Percentiles rank a stretch among this genome's conserved stretches.
These are phyloP conservation scores for Pammene fasciana DNA, from an alignment of 2,888 invertebrate genomes.

Conservation along the genomic window DNA sequence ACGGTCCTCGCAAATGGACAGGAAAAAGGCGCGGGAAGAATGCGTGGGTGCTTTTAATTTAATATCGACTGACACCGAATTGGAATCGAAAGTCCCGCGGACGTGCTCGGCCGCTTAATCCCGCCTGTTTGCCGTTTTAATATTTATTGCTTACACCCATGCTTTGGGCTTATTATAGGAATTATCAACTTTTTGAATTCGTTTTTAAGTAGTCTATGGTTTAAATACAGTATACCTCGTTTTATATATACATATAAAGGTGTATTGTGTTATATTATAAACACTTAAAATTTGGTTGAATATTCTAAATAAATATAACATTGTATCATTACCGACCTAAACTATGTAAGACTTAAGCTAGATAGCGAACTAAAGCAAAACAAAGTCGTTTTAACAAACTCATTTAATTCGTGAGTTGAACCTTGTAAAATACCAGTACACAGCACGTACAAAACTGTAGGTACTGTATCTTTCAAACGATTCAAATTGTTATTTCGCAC, in stretches of 20 bases:
- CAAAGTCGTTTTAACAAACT: conserved; percentile 8
- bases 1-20: conserved; percentile 83
- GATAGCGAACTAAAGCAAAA: conserved; percentile 1
- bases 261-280: too few species aligned
- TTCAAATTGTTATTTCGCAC: conserved; percentile 52
- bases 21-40: conserved; percentile 82
- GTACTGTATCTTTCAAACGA: conserved; percentile 26
- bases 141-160: conserved; percentile 62
- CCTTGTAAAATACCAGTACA: conserved; percentile 19
- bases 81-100: conserved; percentile 79
- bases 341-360: not conserved
- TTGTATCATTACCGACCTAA: conserved; percentile 2
- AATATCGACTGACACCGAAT: conserved; percentile 82
- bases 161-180: conserved; percentile 52
- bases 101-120: conserved; percentile 77
- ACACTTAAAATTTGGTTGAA: not conserved
- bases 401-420: conserved; percentile 22
- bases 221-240: too few species aligned
- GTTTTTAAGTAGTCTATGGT: not conserved
- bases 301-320: not conserved
- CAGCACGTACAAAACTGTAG: conserved; percentile 16
- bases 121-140: conserved; percentile 63
- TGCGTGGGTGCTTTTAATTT: conserved; percentile 83
- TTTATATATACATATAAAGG: too few species aligned
- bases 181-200: conserved; percentile 24